These are phyloP conservation scores for Atta texana DNA, from an alignment of 1,140 invertebrate genomes.

Conservation along the genomic window DNA sequence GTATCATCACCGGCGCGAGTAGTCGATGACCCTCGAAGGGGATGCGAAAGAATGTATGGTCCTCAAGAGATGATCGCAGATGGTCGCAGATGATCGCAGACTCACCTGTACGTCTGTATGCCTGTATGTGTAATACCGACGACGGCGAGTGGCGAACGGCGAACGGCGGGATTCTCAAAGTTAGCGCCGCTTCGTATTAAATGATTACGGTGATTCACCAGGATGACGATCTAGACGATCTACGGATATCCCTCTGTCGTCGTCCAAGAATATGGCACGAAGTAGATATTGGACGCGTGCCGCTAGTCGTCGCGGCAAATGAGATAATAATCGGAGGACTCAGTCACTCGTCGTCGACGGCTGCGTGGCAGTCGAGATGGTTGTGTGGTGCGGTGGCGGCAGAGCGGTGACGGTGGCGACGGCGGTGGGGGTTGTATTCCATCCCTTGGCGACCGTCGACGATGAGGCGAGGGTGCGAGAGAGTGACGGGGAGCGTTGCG, in stretches of 20 bases:
- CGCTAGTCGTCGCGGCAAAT: conserved; percentile 82
- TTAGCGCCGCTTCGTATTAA: not conserved
- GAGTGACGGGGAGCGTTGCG: not conserved
- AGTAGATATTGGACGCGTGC: conserved; percentile 63
- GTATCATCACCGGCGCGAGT: not conserved
- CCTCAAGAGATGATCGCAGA: not conserved
- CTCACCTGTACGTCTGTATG: conserved; percentile 57
- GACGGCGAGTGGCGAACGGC: not conserved
- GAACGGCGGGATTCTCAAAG: conserved; percentile 32
- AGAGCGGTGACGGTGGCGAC: conserved; percentile 74
- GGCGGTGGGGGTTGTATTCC: conserved; percentile 81
- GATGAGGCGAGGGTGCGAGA: conserved; percentile 63
- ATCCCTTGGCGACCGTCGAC: conserved; percentile 79
- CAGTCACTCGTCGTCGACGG: conserved; percentile 79
- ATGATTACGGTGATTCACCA: conserved; percentile 46
- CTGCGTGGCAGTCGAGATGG: conserved; percentile 67
- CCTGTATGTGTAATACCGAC: conserved; percentile 26
- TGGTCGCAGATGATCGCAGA: not conserved
- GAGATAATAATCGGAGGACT: conserved; percentile 85
- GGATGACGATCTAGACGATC: conserved; percentile 69
- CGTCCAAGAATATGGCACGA: not conserved
- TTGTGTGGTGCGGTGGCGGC: conserved; percentile 49
- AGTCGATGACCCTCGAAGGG: too few relatives aligned
- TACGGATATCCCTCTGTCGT: conserved; percentile 46
- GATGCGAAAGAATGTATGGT: not conserved